phyloP scores from a whole-genome alignment of 1,140 invertebrate species.

The Cotesia chilonis region DNA sequence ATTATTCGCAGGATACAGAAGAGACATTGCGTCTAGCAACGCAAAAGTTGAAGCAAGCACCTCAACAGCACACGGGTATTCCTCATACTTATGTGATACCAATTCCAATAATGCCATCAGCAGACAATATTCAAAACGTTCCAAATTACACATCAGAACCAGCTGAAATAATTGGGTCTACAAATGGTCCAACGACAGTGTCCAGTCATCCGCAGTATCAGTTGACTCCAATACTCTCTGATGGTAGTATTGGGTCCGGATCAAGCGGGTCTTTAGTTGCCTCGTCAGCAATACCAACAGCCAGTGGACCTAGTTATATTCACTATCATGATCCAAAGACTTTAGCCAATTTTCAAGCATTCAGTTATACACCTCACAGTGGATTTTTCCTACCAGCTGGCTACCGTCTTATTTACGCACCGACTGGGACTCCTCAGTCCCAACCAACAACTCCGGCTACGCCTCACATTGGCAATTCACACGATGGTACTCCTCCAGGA shows the following conservation, averaged over 20 bases:
- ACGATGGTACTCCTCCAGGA: constrained; percentile 59
- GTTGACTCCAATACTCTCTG: constrained; percentile 39
- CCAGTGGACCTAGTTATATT: constrained; percentile 46
- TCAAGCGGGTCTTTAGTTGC: constrained; percentile 29
- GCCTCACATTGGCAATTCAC: constrained; percentile 56
- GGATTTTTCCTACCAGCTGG: constrained; percentile 61
- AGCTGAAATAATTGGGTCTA: constrained; percentile 43
- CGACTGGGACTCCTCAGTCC: constrained; percentile 53
- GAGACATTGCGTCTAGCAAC: constrained; percentile 62
- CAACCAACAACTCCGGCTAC: constrained; percentile 59
- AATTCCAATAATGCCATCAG: constrained; percentile 62
- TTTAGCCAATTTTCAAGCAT: constrained; percentile 55
- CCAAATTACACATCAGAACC: constrained; percentile 31
- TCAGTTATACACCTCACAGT: constrained; percentile 54
- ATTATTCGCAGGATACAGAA: constrained; percentile 60
- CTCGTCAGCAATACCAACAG: constrained; percentile 44
- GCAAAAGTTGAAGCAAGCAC: constrained; percentile 60
- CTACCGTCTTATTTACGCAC: constrained; percentile 59
- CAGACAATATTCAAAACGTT: constrained; percentile 53
- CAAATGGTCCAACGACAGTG: constrained; percentile 42
- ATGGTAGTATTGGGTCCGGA: constrained; percentile 22
- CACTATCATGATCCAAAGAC: constrained; percentile 56
- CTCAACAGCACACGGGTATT: constrained; percentile 50
- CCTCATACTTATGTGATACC: constrained; percentile 62
- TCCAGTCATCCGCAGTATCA: constrained; percentile 52